A percentile compares a stretch with the other conserved stretches of the same genome.
These are phyloP conservation scores for Crocuta crocuta DNA, from an alignment of 2,113 vertebrate genomes.

Conservation along the genomic window DNA sequence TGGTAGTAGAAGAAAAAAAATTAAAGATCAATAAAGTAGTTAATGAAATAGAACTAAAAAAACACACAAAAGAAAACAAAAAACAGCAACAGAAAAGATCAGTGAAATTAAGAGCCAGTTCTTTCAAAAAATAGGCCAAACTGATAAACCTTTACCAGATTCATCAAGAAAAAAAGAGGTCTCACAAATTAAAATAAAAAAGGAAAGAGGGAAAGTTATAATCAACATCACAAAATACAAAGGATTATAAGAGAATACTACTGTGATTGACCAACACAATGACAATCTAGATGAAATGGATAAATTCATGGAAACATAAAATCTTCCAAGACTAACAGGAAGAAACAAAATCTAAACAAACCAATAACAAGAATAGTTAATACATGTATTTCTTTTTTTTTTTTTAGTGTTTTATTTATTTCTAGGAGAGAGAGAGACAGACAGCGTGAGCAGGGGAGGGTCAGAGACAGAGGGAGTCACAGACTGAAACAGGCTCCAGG, in stretches of 20 bases:
- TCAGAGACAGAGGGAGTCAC: no score
- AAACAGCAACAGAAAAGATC: no score
- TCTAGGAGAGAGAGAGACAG: no score
- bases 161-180: background rate
- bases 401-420: no score
- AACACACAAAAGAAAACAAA: background rate
- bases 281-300: background rate
- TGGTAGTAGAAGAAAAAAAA: background rate
- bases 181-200: background rate
- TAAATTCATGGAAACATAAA: background rate
- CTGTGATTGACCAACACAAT: background rate
- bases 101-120: no score
- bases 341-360: background rate
- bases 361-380: background rate
- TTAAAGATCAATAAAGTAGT: background rate
- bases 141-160: no score
- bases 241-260: background rate
- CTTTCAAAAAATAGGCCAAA: no score
- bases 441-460: no score
- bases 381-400: background rate
- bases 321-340: background rate
- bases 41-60: background rate
- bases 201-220: background rate
- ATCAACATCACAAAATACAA: background rate
- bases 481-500: no score